Conservation (phyloP, 2,113 vertebrate genomes). For the Lontra canadensis region DNA sequence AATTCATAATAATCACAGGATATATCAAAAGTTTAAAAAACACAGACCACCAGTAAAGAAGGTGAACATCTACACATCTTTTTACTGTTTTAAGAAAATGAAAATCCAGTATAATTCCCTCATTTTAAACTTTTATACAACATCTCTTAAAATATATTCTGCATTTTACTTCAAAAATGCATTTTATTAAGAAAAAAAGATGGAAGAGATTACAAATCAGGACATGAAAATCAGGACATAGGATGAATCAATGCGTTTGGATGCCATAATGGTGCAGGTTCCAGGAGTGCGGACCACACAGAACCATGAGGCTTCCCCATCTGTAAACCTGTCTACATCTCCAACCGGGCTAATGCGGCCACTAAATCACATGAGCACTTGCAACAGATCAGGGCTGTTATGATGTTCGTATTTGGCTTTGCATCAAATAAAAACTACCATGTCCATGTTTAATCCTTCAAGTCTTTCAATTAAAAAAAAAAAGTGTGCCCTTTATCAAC, state of each 20-base stretch:
- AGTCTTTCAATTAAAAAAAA: background rate
- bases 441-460: slow-evolving; percentile 23
- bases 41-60: slow-evolving; percentile 65
- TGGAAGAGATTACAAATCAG: slow-evolving; percentile 73
- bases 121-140: slow-evolving; percentile 78
- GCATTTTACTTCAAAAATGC: slow-evolving; percentile 83
- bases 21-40: slow-evolving; percentile 65
- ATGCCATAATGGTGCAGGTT: background rate
- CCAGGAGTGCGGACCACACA: slow-evolving; percentile 25
- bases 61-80: slow-evolving; percentile 71
- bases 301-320: slow-evolving; percentile 39
- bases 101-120: slow-evolving; percentile 67
- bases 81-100: slow-evolving; percentile 74
- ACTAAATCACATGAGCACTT: slow-evolving; percentile 36
- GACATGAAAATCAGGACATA: slow-evolving; percentile 53
- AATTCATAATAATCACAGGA: background rate
- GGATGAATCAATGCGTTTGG: slow-evolving; percentile 7
- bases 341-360: background rate
- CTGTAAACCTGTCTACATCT: slow-evolving; percentile 9
- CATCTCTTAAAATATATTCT: slow-evolving; percentile 81
- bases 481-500: slow-evolving; percentile 13
- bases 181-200: slow-evolving; percentile 81
- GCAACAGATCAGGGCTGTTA: slow-evolving; percentile 29
- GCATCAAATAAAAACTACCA: slow-evolving; percentile 48
- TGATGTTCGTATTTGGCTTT: background rate